Percentiles rank a stretch among this genome's conserved stretches.
These are phyloP conservation scores for Ctenodactylus gundi DNA, from an alignment of 2,113 vertebrate genomes.

Conservation along the genomic window DNA sequence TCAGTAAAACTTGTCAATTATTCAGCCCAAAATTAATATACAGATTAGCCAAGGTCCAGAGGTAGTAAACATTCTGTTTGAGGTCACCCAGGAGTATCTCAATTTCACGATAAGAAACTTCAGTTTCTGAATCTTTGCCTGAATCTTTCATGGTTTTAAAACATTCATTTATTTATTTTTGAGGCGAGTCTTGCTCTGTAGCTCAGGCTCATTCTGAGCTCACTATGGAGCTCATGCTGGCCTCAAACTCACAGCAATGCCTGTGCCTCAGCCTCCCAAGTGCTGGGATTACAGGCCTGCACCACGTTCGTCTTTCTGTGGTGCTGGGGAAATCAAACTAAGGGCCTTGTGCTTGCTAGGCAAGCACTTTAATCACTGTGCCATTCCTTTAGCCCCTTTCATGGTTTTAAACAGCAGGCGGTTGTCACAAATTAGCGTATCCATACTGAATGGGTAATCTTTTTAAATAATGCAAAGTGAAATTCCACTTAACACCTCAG, in stretches of 20 bases:
- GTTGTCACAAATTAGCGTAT: neutral
- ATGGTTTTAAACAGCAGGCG: neutral
- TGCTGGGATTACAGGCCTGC: no score
- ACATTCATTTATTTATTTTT: neutral
- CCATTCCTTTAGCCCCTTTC: no score
- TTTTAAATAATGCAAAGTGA: slow-evolving; percentile 38
- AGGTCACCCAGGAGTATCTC: neutral
- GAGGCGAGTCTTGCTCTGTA: no score
- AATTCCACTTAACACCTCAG: slow-evolving; percentile 29
- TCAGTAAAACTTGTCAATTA: neutral
- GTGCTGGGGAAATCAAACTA: no score
- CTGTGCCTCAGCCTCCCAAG: no score
- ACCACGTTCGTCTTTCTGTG: no score
- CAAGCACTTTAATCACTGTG: no score
- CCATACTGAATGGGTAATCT: neutral
- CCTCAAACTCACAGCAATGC: no score
- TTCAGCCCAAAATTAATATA: neutral
- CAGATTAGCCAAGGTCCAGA: neutral
- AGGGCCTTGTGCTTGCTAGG: no score
- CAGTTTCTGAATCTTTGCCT: neutral
- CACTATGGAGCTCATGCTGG: no score
- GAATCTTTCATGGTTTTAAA: slow-evolving; percentile 21
- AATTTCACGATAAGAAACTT: neutral
- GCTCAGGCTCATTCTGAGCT: no score
- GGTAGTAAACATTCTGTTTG: neutral